Base-by-base conservation (phyloP, 1,140 invertebrate species). In the Temnothorax nylanderi region DNA sequence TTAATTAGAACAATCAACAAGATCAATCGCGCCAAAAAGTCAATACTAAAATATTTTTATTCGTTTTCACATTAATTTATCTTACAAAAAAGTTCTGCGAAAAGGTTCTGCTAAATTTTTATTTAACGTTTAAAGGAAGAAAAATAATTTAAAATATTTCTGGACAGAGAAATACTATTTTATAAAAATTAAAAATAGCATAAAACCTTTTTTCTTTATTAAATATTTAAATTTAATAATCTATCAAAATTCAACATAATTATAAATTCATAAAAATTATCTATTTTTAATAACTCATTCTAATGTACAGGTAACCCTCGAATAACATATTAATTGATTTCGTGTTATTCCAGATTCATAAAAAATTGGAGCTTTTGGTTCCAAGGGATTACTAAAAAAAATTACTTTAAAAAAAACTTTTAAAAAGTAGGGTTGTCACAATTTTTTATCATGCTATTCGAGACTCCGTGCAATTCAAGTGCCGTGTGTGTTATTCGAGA, bases 121-220 rank as follows among this genome's bases (percentile, higher is more conserved):
- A 34, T 26, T 74, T 34, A 37, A 56, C 11, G 10, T 56, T 21
- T 49, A 51, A 13, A 16, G 2, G 3, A 51, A 26, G 3, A 26
- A 32, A 49, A 72, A 51, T 16, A 49, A 51, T 10, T 77, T 18
- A 34, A 47, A 62, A 65, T 32, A 69, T 78, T 47, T 47, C 5
- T 8, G 21, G 6, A 32, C 5, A 16, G 3, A 37, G 4, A 51
- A n/a, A 34, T 41, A 18, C 0, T 5, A 32, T 56, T 56, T 74
- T 11, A n/a, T 13, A 72, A 51, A 72, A 72, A 54, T 0, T 58
- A 58, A 75, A 56, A 75, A 75, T 51, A 34, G 18, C 41, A 56
- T 26, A 4, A 75, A 74, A 58, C 2, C 11, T 41, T 74, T 21
- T 37, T 58, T 74, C 37, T 69, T 26, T 26, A 26, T 26, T 8